Conservation (phyloP, 92 coral and sea anemone genomes). For the Umimayanthus kanabou region DNA sequence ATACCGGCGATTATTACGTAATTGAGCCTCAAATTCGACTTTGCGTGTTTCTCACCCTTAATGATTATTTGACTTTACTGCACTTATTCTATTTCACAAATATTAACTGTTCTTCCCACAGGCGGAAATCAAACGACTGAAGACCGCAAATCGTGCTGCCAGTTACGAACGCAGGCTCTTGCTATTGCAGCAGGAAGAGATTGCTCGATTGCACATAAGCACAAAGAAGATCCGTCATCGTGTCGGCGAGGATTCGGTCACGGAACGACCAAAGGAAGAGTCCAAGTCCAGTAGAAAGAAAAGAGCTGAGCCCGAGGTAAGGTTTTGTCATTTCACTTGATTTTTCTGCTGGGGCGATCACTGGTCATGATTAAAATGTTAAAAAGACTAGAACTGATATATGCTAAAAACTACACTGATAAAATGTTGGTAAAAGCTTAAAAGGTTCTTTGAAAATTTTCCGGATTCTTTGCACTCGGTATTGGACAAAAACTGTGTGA, state of each 20-base stretch:
- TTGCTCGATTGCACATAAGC: constrained; percentile 76
- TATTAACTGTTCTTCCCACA: background rate
- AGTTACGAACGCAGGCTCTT: constrained; percentile 88
- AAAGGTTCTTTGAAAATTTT: too few species aligned
- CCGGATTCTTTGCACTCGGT: too few species aligned
- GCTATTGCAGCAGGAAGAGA: constrained; percentile 93
- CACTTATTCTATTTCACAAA: background rate
- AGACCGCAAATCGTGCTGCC: constrained; percentile 95
- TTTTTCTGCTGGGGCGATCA: too few species aligned
- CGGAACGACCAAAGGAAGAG: constrained; percentile 35
- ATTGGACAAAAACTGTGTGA: too few species aligned
- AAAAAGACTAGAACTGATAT: too few species aligned
- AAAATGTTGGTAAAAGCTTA: too few species aligned
- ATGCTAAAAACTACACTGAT: too few species aligned
- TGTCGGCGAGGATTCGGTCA: constrained; percentile 56
- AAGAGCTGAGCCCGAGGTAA: constrained; percentile 21
- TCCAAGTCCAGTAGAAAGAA: constrained; percentile 7
- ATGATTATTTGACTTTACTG: background rate
- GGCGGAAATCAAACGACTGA: constrained; percentile 97
- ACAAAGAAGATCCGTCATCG: constrained; percentile 86
- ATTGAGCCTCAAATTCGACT: too few species aligned
- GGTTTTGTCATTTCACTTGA: background rate
- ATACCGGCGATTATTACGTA: too few species aligned
- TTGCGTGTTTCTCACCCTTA: too few species aligned
- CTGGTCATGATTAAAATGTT: too few species aligned